Base-by-base conservation (phyloP, 1,140 invertebrate genomes). In the Onthophagus taurus region DNA sequence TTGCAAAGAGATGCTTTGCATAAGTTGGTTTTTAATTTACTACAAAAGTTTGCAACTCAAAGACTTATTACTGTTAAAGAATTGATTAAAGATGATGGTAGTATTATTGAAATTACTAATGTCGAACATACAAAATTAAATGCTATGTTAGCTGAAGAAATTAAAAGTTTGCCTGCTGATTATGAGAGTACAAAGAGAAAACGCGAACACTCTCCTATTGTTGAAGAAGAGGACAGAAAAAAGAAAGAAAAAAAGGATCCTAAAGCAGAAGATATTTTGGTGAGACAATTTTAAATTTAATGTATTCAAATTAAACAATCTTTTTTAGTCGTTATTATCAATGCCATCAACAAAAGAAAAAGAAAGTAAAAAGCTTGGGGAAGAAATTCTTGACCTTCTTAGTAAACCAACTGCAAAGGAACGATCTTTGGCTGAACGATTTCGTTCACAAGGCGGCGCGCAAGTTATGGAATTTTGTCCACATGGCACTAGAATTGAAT, bases 371-470 rank as follows among this genome's bases (percentile, higher is more conserved):
- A 86, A 92, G 69, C 77, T 96, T 5, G 91, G 90, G 2, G 93
- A 97, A 70, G 93, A 97, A 68, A 97, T 97, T 44, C 70, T 95
- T 47, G 89, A 95, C 61, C 66, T 98, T 5, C 67, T 98, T 0
- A 94, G 89, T 50, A 93, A 93, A 67, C 92, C 92, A 14, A 96
- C 92, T 2, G 92, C 91, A 2, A 97, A 97, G 70, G 93, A 98
- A 65, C 80, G 85, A 58, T 91, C 85, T 0, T 67, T 97, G 13
- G 87, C 91, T 11, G 91, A 97, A 68, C 80, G 90, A 53, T 98
- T 97, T 64, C 81, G 89, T 57, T 96, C 92, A 11, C 89, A 94
- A 72, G 91, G 91, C 58, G 92, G 88, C 1, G 85, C 85, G 0
- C 89, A 94, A 69, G 84, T 96, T 4, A 88, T 85, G 81, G 92